Conservation (phyloP, 2,113 vertebrate species). For the Saimiri boliviensis region DNA sequence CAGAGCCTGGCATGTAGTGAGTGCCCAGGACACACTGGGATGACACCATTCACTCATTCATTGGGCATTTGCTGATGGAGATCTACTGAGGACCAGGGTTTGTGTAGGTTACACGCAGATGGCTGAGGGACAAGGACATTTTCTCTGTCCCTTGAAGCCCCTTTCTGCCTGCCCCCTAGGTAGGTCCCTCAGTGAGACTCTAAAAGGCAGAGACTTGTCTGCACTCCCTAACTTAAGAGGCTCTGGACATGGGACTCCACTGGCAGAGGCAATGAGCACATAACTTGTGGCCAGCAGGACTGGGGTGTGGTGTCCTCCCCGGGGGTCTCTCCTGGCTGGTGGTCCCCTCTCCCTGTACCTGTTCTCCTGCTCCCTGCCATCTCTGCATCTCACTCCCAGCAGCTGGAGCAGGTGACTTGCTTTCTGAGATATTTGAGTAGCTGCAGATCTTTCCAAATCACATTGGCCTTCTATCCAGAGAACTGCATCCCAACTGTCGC, state of each 20-base stretch:
- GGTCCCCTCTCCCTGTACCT: neutral
- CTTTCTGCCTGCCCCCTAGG: neutral
- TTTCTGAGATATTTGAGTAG: neutral
- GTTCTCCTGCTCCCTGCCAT: neutral
- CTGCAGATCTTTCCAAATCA: neutral
- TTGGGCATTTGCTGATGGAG: neutral
- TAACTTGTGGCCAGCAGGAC: neutral
- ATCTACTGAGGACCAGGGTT: neutral
- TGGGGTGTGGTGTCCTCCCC: neutral
- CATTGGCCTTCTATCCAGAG: conserved; percentile 82
- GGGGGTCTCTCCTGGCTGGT: neutral
- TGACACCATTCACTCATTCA: neutral
- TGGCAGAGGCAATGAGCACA: neutral
- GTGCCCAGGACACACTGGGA: neutral
- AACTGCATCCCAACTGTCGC: conserved; percentile 75
- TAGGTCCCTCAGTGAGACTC: neutral
- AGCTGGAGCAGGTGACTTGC: neutral
- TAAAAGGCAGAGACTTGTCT: neutral
- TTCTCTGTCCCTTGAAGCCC: neutral
- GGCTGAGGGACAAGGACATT: neutral
- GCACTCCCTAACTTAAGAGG: neutral
- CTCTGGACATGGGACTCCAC: neutral
- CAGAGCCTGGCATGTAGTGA: neutral
- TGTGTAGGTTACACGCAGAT: neutral
- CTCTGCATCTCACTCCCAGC: neutral